Conservation (phyloP, 30 jellyfish, hydroid and myxozoan genomes). For the Aurelia coerulea region DNA sequence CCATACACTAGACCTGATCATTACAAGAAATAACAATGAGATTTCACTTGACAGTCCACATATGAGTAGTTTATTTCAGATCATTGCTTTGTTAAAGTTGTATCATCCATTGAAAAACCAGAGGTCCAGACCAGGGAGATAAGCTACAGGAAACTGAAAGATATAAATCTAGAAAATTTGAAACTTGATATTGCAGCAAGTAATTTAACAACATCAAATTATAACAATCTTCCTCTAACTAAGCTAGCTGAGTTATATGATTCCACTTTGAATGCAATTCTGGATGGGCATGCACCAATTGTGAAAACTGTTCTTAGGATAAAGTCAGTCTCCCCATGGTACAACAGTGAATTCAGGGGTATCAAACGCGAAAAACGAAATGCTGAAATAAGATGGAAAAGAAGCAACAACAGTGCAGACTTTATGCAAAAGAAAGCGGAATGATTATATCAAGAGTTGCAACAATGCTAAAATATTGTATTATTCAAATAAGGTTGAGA, state of each 20-base stretch:
- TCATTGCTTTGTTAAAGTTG: too few relatives aligned
- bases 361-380: not conserved
- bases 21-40: too few relatives aligned
- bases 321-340: conserved; percentile 37
- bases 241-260: conserved; percentile 22
- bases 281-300: conserved; percentile 31
- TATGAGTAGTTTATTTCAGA: too few relatives aligned
- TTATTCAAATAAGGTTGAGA: too few relatives aligned
- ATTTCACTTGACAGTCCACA: too few relatives aligned
- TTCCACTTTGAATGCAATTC: conserved; percentile 8
- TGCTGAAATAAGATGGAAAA: not conserved
- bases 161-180: conserved; percentile 7
- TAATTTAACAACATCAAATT: not conserved
- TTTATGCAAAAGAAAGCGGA: not conserved
- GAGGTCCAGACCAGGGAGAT: too few relatives aligned
- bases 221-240: conserved; percentile 5
- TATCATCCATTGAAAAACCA: too few relatives aligned
- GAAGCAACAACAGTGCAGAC: not conserved
- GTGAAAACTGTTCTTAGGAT: not conserved
- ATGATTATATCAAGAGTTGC: too few relatives aligned
- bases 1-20: too few relatives aligned
- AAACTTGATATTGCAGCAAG: conserved; percentile 28
- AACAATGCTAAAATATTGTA: too few relatives aligned
- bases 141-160: conserved; percentile 12
- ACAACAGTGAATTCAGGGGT: not conserved